phyloP scores from a whole-genome alignment of 1,140 invertebrate genomes.

The Drosophila lowei region DNA sequence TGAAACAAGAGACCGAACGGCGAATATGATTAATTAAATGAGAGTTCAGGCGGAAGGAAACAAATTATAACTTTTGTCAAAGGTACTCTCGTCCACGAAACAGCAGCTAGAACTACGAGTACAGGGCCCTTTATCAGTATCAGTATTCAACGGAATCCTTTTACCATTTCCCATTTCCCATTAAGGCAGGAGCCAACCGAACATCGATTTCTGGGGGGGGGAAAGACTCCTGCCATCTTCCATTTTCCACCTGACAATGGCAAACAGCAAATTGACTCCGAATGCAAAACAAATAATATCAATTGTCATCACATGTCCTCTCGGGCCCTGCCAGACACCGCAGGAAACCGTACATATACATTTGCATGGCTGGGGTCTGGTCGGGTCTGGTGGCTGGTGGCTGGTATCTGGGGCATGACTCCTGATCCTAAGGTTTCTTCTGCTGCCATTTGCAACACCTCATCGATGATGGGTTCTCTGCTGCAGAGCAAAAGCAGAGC shows the following conservation, averaged over 20 bases:
- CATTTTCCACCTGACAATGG: conserved; percentile 18
- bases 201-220: background rate
- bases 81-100: too few relatives aligned
- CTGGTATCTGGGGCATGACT: conserved; percentile 44
- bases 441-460: conserved; percentile 59
- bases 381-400: too few relatives aligned
- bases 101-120: too few relatives aligned
- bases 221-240: background rate
- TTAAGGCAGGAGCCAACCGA: too few relatives aligned
- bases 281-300: conserved; percentile 75
- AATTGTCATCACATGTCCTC: conserved; percentile 60
- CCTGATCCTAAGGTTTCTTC: conserved; percentile 46
- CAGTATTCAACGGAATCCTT: too few relatives aligned
- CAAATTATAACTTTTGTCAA: conserved; percentile 3
- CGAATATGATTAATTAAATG: too few relatives aligned
- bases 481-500: conserved; percentile 42
- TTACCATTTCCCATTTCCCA: background rate
- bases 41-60: background rate
- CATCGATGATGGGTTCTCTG: conserved; percentile 41
- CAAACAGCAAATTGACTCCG: conserved; percentile 55
- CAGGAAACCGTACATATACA: conserved; percentile 6
- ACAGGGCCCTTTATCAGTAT: too few relatives aligned
- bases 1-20: too few relatives aligned
- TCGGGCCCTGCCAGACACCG: conserved; percentile 8
- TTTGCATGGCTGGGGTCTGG: conserved; percentile 23